These are phyloP conservation scores for Biston stratarius DNA, from an alignment of 2,888 invertebrate species.

Conservation along the genomic window DNA sequence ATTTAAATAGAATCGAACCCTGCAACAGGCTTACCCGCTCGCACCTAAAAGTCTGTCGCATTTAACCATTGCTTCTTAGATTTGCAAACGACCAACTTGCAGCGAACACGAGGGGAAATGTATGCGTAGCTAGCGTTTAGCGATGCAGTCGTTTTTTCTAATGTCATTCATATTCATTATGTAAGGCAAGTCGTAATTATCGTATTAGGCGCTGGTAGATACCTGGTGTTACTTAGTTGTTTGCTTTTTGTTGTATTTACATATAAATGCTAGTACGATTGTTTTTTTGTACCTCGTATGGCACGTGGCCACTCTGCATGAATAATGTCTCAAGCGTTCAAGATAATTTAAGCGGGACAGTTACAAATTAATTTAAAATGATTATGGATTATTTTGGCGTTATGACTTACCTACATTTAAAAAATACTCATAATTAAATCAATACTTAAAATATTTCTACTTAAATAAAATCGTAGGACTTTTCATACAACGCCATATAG, in stretches of 20 bases:
- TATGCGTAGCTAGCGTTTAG: slow-evolving; percentile 1
- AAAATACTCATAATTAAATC: too few relatives aligned
- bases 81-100: background rate
- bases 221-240: slow-evolving; percentile 52
- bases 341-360: slow-evolving; percentile 5
- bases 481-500: too few relatives aligned
- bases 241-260: slow-evolving; percentile 57
- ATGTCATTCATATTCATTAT: slow-evolving; percentile 66
- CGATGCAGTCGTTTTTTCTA: slow-evolving; percentile 35
- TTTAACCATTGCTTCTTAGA: slow-evolving; percentile 19
- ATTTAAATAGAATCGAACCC: slow-evolving; percentile 53
- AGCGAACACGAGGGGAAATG: slow-evolving; percentile 17
- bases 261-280: slow-evolving; percentile 42
- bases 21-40: slow-evolving; percentile 31
- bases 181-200: slow-evolving; percentile 62
- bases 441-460: too few relatives aligned
- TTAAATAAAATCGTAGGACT: too few relatives aligned
- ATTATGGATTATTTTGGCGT: too few relatives aligned
- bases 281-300: slow-evolving; percentile 21
- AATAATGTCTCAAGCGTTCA: slow-evolving; percentile 9
- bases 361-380: slow-evolving; percentile 2
- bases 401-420: too few relatives aligned
- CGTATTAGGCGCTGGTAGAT: slow-evolving; percentile 59
- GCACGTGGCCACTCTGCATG: slow-evolving; percentile 29
- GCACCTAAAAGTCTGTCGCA: slow-evolving; percentile 13